Conservation (phyloP, 2,113 vertebrate genomes). For the Solenodon paradoxus region DNA sequence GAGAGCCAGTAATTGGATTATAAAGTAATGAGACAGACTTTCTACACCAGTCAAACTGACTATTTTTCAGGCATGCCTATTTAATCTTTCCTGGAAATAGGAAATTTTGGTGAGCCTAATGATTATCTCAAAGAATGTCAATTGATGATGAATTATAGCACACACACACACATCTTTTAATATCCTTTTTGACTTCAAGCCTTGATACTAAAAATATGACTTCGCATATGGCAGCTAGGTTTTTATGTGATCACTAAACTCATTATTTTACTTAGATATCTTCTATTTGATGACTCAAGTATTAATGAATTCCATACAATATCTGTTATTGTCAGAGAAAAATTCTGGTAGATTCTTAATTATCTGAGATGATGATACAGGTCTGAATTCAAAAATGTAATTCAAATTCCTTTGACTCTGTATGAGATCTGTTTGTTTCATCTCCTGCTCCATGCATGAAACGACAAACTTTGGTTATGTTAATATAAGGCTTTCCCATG, state of each 20-base stretch:
- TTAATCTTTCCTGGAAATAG: neutral
- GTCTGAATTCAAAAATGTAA: conserved; percentile 74
- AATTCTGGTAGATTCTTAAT: conserved; percentile 70
- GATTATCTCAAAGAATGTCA: neutral
- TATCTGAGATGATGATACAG: conserved; percentile 72
- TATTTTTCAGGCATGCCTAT: neutral
- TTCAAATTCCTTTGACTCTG: conserved; percentile 74
- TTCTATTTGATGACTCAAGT: conserved; percentile 77
- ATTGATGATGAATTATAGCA: conserved; percentile 59
- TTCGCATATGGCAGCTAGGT: neutral
- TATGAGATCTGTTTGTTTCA: conserved; percentile 52
- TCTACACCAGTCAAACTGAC: neutral
- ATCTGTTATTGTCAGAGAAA: conserved; percentile 72
- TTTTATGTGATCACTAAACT: conserved; percentile 70
- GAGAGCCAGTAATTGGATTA: neutral
- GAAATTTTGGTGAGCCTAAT: conserved; percentile 25
- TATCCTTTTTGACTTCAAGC: conserved; percentile 63
- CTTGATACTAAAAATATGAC: conserved; percentile 73
- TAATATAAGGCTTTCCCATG: conserved; percentile 23
- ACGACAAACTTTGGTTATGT: conserved; percentile 61
- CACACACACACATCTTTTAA: conserved; percentile 70
- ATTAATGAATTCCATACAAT: conserved; percentile 77
- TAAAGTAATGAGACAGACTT: neutral
- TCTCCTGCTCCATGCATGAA: conserved; percentile 47
- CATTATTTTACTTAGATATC: conserved; percentile 75